A percentile compares a stretch with the other conserved stretches of the same genome.
Evolutionary conservation across 2,797 vertebrate species (phyloP).

Genomic region (Crenuchus spilurus): DNA sequence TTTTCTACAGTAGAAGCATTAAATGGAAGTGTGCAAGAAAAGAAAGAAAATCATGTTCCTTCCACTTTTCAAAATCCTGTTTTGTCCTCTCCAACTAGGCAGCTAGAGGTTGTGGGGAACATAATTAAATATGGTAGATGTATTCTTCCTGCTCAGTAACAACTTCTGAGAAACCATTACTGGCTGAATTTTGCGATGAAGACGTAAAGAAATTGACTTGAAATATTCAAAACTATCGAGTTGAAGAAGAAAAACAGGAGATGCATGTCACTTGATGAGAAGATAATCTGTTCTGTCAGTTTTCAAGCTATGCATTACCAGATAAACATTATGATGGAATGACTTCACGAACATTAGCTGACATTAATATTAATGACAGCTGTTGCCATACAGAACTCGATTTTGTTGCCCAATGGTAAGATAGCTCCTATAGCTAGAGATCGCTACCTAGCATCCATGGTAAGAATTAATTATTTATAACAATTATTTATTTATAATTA

Average conservation of each 20-base stretch:
- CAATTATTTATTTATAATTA: too few species aligned
- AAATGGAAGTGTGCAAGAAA: too few species aligned
- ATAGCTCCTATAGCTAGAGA: background rate
- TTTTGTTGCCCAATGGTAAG: background rate
- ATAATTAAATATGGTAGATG: too few species aligned
- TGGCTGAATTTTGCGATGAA: background rate
- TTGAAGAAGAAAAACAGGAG: background rate
- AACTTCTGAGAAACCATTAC: background rate
- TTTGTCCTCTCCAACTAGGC: too few species aligned
- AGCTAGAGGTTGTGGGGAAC: too few species aligned
- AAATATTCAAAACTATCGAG: background rate
- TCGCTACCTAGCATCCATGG: background rate
- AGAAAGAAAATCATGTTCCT: too few species aligned
- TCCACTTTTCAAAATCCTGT: too few species aligned
- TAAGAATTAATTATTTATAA: background rate
- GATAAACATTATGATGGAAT: background rate
- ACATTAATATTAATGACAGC: background rate
- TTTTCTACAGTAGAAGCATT: too few species aligned
- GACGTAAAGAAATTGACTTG: background rate
- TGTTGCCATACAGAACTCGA: background rate
- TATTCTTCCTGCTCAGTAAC: background rate
- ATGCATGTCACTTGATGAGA: background rate
- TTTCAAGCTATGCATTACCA: background rate
- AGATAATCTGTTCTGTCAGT: background rate
- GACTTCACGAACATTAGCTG: background rate